Evolutionary conservation across 2,113 vertebrate genomes (phyloP).

Genomic region (Sminthopsis crassicaudata): DNA sequence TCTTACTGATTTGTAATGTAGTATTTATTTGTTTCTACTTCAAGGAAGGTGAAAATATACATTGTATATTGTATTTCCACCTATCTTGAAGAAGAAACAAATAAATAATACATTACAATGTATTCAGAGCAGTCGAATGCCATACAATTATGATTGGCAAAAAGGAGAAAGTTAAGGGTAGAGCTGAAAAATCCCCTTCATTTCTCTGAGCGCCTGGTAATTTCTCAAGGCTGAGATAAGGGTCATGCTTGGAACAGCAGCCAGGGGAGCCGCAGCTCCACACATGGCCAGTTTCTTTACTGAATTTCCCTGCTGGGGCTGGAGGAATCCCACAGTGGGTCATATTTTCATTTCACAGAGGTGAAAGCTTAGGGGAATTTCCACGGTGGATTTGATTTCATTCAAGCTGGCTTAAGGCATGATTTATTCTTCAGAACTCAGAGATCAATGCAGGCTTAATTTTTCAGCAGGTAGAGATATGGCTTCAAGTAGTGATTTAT

Average conservation of each 20-base stretch:
- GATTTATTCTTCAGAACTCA: slow-evolving; percentile 43
- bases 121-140: background rate
- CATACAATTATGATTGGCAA: background rate
- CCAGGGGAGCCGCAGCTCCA: background rate
- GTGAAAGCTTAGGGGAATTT: background rate
- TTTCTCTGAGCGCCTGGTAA: slow-evolving; percentile 4
- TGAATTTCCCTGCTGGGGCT: background rate
- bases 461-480: slow-evolving; percentile 16
- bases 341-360: background rate
- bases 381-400: slow-evolving; percentile 19
- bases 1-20: background rate
- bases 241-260: background rate
- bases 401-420: slow-evolving; percentile 9
- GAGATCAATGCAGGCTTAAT: background rate
- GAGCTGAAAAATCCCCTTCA: background rate
- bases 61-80: too few relatives aligned
- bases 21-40: background rate
- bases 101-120: too few relatives aligned
- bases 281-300: background rate
- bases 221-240: slow-evolving; percentile 21
- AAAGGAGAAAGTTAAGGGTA: background rate
- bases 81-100: too few relatives aligned
- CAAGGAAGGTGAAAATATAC: background rate
- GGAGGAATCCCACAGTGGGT: background rate
- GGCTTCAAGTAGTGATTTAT: background rate